Conservation (phyloP, 2,888 invertebrate species). For the Sinopyrophorus schimmeli region DNA sequence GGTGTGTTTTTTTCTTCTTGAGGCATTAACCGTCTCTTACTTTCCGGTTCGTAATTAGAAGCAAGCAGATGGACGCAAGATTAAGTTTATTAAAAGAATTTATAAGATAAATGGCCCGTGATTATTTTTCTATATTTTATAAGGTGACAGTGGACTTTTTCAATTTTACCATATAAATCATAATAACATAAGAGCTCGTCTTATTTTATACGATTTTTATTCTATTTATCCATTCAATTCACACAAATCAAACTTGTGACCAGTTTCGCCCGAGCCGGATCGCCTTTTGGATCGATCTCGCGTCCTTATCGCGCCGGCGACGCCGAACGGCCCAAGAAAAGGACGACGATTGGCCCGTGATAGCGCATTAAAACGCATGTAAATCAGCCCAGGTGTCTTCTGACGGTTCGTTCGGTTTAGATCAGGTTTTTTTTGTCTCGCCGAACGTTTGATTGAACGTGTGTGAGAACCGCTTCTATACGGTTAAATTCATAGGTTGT, state of each 20-base stretch:
- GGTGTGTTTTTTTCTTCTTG: conserved; percentile 7
- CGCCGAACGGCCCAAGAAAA: conserved; percentile 7
- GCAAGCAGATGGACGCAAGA: conserved; percentile 22
- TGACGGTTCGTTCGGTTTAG: conserved; percentile 34
- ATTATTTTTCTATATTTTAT: conserved; percentile 30
- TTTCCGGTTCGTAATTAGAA: conserved; percentile 20
- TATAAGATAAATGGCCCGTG: conserved; percentile 25
- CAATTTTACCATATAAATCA: conserved; percentile 32
- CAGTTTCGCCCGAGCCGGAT: conserved; percentile 21
- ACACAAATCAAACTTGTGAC: conserved; percentile 32
- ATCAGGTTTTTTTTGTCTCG: conserved; percentile 35
- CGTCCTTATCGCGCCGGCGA: conserved; percentile 2
- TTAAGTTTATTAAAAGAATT: conserved; percentile 30
- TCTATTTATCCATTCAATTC: conserved; percentile 31
- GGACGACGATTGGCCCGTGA: conserved; percentile 21
- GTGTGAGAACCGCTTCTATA: conserved; percentile 35
- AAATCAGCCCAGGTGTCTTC: conserved; percentile 35
- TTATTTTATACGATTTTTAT: conserved; percentile 30
- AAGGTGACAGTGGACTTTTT: conserved; percentile 31
- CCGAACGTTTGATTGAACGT: conserved; percentile 33
- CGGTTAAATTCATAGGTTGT: conserved; percentile 29
- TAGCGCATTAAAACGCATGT: conserved; percentile 29
- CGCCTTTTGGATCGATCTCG: conserved; percentile 1
- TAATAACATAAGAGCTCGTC: conserved; percentile 26
- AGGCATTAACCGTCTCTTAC: conserved; percentile 13